Percentiles rank a stretch among this genome's conserved stretches.
Conservation (phyloP, 2,113 vertebrate species). For the Engraulis encrasicolus region DNA sequence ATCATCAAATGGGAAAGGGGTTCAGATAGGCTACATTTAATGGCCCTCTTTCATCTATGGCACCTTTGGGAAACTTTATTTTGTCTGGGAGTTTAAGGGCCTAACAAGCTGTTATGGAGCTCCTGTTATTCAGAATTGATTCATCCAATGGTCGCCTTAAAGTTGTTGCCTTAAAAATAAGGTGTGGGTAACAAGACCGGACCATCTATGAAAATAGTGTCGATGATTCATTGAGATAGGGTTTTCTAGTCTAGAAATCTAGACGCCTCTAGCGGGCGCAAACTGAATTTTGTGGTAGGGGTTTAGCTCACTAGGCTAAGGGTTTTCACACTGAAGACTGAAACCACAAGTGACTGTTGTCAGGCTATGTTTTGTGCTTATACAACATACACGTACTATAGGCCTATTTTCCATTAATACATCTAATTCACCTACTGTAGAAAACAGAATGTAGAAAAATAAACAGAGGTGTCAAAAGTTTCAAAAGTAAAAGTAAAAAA, state of each 20-base stretch:
- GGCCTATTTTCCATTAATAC: no score
- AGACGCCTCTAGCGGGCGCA: no score
- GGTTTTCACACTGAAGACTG: not conserved
- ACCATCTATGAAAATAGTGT: not conserved
- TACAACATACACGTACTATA: no score
- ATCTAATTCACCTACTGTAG: no score
- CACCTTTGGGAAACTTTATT: conserved; percentile 12
- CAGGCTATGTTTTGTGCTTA: no score
- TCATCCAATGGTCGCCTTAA: conserved; percentile 54
- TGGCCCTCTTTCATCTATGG: not conserved
- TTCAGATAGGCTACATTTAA: conserved; percentile 13
- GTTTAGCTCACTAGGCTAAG: no score
- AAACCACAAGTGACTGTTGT: not conserved
- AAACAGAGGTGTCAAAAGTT: no score
- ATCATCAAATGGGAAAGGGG: not conserved
- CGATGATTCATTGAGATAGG: not conserved
- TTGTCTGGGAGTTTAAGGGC: conserved; percentile 1
- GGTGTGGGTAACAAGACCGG: not conserved
- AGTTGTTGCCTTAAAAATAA: conserved; percentile 59
- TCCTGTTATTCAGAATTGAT: conserved; percentile 60
- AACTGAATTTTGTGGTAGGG: no score
- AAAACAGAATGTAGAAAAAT: no score
- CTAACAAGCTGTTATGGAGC: conserved; percentile 48
- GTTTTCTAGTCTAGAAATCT: no score
- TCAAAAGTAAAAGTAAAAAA: no score